Base-by-base conservation (phyloP, 2,797 vertebrate genomes). In the Halcyon badia region DNA sequence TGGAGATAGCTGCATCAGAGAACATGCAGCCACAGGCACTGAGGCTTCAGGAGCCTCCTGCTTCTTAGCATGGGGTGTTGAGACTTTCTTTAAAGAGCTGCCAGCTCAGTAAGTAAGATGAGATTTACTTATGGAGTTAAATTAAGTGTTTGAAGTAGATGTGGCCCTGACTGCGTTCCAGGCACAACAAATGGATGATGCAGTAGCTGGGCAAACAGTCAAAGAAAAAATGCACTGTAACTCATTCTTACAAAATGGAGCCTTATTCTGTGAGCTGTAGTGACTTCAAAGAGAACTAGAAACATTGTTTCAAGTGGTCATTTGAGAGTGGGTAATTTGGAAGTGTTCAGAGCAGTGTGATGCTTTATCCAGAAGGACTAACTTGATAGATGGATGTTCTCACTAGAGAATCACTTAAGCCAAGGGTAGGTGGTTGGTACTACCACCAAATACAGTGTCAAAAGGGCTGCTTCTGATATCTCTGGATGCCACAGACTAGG, bases 11-110 rank as follows among this genome's bases (percentile, higher is more conserved):
- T 14, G 5, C 7, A 12, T 28, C 31, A 41, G 14, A 25, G n/a
- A 42, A 39, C 0, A 0, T 11, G 17, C 14, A 85, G 35, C 57
- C 57, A 41, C 10, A 14, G 72, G 13, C n/a, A 16, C 31, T 10
- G 37, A 56, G 25, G 33, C 31, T 71, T 70, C 15, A 68, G 31
- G 30, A 81, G 14, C 37, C 30, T 90, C 16, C 71, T 7, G 4
- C 33, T 91, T 70, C 76, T 75, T 71, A 18, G 22, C 21, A 17
- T 9, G 21, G 24, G 12, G 3, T 46, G n/a, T 17, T 61, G 35
- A 81, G 82, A 46, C 26, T 18, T 70, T 66, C n/a, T 68, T 10
- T 26, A 39, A 77, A 64, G 30, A 86, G 7, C 16, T 84, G 37
- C 41, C 18, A 56, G 24, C 44, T 91, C 65, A 25, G 0, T n/a